Evolutionary conservation across 1,140 invertebrate species (phyloP), one percentile per base, ranked within the genome.

Genomic region (Psix sp.): DNA sequence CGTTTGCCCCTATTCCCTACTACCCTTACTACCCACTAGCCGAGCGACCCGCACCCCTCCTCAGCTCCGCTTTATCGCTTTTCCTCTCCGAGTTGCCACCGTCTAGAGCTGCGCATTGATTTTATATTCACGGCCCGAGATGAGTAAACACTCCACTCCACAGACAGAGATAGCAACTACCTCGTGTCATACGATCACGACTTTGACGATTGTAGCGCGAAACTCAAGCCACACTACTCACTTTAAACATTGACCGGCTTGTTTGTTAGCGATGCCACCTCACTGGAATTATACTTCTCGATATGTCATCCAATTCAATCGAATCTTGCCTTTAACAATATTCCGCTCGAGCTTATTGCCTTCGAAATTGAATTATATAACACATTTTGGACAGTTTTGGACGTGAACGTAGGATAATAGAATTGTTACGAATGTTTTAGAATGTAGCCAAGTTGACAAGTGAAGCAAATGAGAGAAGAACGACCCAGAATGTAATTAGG

Each of bases 41-140:
- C 38, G 13, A 16, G 36, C 13, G 29, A 5, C 20, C n/a, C n/a
- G n/a, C n/a, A 38, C 49, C 43, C 56, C 46, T 54, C 45, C 31
- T 59, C 42, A 9, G 17, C 16, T 13, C 10, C 29, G 66, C 68
- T 78, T 76, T 79, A 75, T 75, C 77, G 71, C 72, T 77, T 75
- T 59, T 71, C 63, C 56, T 49, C 66, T 36, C 57, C 51, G 40
- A 43, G 46, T 36, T 56, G 52, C 39, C 56, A 35, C 26, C 35
- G 21, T 76, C 57, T 65, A 60, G 60, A 76, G 59, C 67, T 45
- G 56, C 49, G 74, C 77, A 79, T 79, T 79, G 77, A 79, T 79
- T 79, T 79, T 76, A 75, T 66, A 63, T 67, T 17, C 48, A 36
- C 59, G 18, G 15, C 56, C 52, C 49, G 21, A 45, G 66, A 62